Evolutionary conservation across 2,888 invertebrate genomes (phyloP), one percentile per base, ranked within the genome.

Genomic region (Heteromurus nitidus): DNA sequence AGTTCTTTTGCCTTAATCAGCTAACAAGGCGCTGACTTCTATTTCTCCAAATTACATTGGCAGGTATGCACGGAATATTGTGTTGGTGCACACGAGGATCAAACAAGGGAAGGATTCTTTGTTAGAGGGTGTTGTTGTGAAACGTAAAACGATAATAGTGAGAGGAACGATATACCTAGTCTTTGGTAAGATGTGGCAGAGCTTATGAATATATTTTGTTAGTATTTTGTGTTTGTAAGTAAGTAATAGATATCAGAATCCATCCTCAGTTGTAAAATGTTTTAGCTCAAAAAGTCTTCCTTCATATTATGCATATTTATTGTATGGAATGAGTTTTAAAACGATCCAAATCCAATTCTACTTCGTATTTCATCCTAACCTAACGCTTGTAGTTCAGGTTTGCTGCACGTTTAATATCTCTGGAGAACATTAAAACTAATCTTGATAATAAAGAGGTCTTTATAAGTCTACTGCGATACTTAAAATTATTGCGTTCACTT

Each of bases 1-100:
- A 28, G n/a, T 30, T n/a, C 30, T 55, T 26, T 50, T 69, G 53
- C 53, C 30, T 69, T 69, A 69, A 69, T 69, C 53, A 69, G 53
- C 55, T 69, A 69, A 69, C 69, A 26, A 69, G 69, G 20, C 26
- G 24, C 3, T 18, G 44, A 26, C 47, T 16, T 42, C 18, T 18
- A 26, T 22, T 22, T n/a, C 31, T 31, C 30, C 2, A 20, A 2
- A 31, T 11, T 31, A 26, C 44, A 44, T 67, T 67, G 47, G 50
- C 67, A 67, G 44, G 50, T 44, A 31, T 44, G 50, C 18, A 67
- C 24, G 5, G 30, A 30, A 9, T 62, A n/a, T 20, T n/a, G n/a
- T 50, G 7, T 50, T 5, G 36, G 36, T 9, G 36, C 5, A 36
- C 36, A 9, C 5, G 36, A 36, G 13, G 36, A 36, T 18, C n/a